These are phyloP conservation scores for Homarus americanus DNA, from an alignment of 1,140 invertebrate genomes.

Conservation along the genomic window DNA sequence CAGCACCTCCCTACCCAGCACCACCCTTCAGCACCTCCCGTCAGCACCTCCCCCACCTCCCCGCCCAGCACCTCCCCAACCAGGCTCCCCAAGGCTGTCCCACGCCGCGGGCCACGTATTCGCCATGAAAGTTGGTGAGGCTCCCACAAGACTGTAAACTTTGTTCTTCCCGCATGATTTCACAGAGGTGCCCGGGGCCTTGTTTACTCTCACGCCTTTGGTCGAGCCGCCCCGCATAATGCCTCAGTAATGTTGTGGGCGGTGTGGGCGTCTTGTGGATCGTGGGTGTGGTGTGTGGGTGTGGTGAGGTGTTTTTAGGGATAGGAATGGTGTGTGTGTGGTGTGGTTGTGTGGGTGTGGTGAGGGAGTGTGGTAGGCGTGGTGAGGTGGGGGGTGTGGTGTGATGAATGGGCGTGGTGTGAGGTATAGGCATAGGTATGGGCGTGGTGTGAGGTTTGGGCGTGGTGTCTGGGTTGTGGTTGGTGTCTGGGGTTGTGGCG, in stretches of 20 bases:
- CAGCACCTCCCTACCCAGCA: too few relatives aligned
- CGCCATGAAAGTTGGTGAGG: conserved; percentile 26
- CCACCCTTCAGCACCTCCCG: too few relatives aligned
- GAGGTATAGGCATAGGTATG: too few relatives aligned
- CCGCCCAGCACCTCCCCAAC: too few relatives aligned
- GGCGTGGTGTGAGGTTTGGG: too few relatives aligned
- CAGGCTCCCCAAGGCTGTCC: not conserved
- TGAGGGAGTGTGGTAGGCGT: too few relatives aligned
- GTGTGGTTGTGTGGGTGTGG: too few relatives aligned
- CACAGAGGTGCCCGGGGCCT: conserved; percentile 4
- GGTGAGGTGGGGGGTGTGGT: not conserved
- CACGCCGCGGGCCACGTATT: conserved; percentile 22
- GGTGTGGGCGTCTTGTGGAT: not conserved
- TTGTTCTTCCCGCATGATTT: conserved; percentile 40
- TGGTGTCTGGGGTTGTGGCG: too few relatives aligned
- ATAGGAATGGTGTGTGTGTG: not conserved
- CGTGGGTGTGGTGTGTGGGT: too few relatives aligned
- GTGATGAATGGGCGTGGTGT: not conserved
- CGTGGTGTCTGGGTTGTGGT: too few relatives aligned
- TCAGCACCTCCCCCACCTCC: too few relatives aligned
- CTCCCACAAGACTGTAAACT: conserved; percentile 43
- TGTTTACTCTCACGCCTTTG: conserved; percentile 37
- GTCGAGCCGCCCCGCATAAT: conserved; percentile 29
- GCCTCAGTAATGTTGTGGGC: not conserved
- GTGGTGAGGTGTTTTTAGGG: not conserved